Conservation (phyloP, 1,140 invertebrate species). For the Amyelois transitella region DNA sequence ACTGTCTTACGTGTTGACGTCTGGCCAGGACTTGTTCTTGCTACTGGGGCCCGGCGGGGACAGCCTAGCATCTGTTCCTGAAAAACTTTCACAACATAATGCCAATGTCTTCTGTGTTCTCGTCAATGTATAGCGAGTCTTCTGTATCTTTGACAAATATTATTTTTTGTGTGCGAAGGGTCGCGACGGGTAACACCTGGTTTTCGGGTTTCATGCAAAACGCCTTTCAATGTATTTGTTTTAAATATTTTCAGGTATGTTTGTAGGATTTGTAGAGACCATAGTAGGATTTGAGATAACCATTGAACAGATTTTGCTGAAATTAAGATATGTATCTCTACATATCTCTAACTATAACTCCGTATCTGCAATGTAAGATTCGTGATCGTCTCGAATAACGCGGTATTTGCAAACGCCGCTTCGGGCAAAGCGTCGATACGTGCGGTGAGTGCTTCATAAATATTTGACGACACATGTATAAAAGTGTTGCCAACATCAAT, state of each 20-base stretch:
- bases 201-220: background rate
- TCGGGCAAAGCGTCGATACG: background rate
- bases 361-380: background rate
- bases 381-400: background rate
- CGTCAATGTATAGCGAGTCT: background rate
- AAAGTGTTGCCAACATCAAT: too few relatives aligned
- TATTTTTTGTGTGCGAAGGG: background rate
- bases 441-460: conserved; percentile 23
- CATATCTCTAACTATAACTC: background rate
- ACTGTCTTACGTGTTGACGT: too few relatives aligned
- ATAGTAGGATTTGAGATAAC: too few relatives aligned
- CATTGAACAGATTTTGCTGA: too few relatives aligned
- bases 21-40: too few relatives aligned
- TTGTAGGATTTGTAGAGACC: too few relatives aligned
- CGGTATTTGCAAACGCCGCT: conserved; percentile 1
- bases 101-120: background rate
- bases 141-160: background rate
- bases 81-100: too few relatives aligned
- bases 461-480: conserved; percentile 20
- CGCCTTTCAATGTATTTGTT: background rate
- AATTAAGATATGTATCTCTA: too few relatives aligned
- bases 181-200: background rate
- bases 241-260: background rate
- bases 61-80: too few relatives aligned
- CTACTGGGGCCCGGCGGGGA: too few relatives aligned